Conservation (phyloP, 2,797 vertebrate species). For the Amblyraja radiata region DNA sequence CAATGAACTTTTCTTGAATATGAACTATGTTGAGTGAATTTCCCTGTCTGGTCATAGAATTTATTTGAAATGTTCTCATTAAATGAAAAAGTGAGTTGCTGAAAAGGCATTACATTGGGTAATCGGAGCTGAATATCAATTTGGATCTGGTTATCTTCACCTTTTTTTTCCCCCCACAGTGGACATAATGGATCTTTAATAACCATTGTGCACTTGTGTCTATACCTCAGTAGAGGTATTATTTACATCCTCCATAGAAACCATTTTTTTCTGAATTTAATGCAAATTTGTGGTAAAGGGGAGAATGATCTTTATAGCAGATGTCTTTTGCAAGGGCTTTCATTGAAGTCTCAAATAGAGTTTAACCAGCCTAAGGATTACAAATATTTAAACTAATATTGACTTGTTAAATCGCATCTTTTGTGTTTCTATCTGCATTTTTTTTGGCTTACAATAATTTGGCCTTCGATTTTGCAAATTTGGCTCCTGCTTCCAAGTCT, state of each 20-base stretch:
- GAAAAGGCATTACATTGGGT: neutral
- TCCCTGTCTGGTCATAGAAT: neutral
- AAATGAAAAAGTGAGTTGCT: neutral
- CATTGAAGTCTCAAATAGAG: neutral
- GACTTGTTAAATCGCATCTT: constrained; percentile 51
- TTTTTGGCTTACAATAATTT: constrained; percentile 45
- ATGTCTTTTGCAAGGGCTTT: neutral
- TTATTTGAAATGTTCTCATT: neutral
- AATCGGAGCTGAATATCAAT: neutral
- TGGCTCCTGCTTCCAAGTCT: constrained; percentile 49
- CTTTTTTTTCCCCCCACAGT: neutral
- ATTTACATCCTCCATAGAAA: neutral
- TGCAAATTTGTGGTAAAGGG: neutral
- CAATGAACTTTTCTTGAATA: neutral
- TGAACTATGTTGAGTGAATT: neutral
- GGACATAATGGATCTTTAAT: neutral
- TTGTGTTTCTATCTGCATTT: constrained; percentile 46
- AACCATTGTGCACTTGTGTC: neutral
- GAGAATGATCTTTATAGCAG: neutral
- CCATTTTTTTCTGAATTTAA: neutral
- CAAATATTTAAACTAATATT: neutral
- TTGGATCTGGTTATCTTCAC: neutral
- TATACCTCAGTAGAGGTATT: neutral
- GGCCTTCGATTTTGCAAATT: constrained; percentile 46
- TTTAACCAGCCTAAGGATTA: neutral